Evolutionary conservation across 2,797 vertebrate species (phyloP), one percentile per base, ranked within the genome.

Genomic region (Trachops cirrhosus): DNA sequence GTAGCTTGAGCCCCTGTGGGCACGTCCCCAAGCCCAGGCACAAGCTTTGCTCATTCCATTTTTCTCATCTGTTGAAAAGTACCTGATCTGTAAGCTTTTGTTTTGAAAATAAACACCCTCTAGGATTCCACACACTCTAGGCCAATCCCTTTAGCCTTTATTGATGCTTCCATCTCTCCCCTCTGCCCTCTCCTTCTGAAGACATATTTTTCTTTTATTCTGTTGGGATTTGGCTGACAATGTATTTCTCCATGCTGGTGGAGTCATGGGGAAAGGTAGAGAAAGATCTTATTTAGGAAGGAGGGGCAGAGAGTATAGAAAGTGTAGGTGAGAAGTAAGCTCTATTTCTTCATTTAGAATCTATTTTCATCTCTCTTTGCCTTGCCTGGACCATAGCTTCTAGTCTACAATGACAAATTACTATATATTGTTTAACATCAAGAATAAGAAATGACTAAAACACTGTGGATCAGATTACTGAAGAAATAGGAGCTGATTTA

Each of bases 71-170:
- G 82, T 84, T 91, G 77, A 88, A 95, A 96, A 74, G 91, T 62
- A 94, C 92, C 89, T 85, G 79, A 94, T n/a, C 52, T 41, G 93
- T 88, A 86, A 86, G 94, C 48, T 96, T 97, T 78, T 91, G 92
- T 94, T 96, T 91, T 80, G 71, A 94, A 96, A 97, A 87, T 95
- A 91, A 97, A 95, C 37, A 94, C 44, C 44, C 70, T 93, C 74
- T 86, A 57, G 74, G 71, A 93, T 86, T 79, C 93, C 68, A 75
- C 62, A 80, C 34, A 68, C 83, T 84, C 46, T 50, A 82, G 87
- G 50, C 78, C 59, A n/a, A 48, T 57, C 74, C 85, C 57, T 80
- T 64, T 52, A 52, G 90, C 64, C n/a, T 93, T 85, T 89, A 88
- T 19, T 26, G 64, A 91, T 83, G 50, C n/a, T 86, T 16, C 90